Conservation (phyloP, 2,113 vertebrate species). For the Atlantisia rogersi region DNA sequence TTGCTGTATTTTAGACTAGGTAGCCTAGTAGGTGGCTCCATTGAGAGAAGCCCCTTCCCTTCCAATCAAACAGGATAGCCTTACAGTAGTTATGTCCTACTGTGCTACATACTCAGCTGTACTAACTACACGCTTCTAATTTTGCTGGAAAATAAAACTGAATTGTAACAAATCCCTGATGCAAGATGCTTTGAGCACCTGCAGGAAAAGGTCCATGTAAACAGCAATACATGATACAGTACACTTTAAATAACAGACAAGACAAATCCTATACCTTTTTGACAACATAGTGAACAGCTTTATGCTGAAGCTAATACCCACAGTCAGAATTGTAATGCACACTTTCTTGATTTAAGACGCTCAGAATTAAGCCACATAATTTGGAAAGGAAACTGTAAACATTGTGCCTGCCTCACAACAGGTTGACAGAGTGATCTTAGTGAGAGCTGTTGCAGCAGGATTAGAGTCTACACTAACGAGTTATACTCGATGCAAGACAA, state of each 20-base stretch:
- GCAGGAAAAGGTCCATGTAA: constrained; percentile 74
- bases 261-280: constrained; percentile 43
- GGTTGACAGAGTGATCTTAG: constrained; percentile 37
- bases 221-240: constrained; percentile 75
- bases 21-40: background rate
- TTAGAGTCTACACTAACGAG: background rate
- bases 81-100: constrained; percentile 47
- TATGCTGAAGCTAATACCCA: constrained; percentile 56
- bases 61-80: background rate
- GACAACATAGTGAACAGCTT: constrained; percentile 58
- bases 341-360: constrained; percentile 52
- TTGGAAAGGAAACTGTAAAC: constrained; percentile 40
- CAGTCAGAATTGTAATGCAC: constrained; percentile 52
- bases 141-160: constrained; percentile 69
- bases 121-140: constrained; percentile 59
- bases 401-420: constrained; percentile 49
- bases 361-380: constrained; percentile 46
- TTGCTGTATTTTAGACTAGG: background rate
- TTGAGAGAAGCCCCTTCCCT: constrained; percentile 26
- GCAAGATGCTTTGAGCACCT: constrained; percentile 74
- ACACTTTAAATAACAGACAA: constrained; percentile 74
- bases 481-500: background rate
- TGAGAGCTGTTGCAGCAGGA: background rate
- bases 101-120: constrained; percentile 32
- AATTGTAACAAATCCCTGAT: constrained; percentile 78